Evolutionary conservation across 2,797 vertebrate species (phyloP).

Genomic region (Xiphorhynchus erythropygius): DNA sequence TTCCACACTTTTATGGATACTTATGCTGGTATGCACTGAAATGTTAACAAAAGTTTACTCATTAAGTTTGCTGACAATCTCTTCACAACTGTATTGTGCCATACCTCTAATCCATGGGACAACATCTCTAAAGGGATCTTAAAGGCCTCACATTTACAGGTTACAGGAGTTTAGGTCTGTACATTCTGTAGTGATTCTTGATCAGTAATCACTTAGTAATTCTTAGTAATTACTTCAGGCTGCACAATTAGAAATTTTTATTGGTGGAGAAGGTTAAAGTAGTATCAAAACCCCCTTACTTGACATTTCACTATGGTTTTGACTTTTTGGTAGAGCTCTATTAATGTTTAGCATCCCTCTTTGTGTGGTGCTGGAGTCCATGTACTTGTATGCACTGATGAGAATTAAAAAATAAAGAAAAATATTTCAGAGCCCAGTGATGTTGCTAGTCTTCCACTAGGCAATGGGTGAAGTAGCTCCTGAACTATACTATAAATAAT

Average conservation of each 20-base stretch:
- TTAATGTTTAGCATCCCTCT: not conserved
- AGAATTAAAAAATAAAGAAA: not conserved
- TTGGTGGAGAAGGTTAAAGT: not conserved
- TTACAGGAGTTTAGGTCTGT: not conserved
- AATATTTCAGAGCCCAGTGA: not conserved
- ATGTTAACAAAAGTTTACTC: not conserved
- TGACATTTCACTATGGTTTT: not conserved
- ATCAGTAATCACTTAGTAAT: not conserved
- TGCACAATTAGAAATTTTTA: not conserved
- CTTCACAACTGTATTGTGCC: not conserved
- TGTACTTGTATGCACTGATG: not conserved
- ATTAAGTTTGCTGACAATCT: not conserved
- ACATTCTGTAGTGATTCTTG: not conserved
- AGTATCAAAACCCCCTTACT: accelerated
- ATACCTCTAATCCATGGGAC: not conserved
- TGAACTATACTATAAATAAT: not conserved
- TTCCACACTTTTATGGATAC: not conserved
- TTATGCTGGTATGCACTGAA: not conserved
- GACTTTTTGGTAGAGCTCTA: not conserved
- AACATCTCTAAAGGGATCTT: not conserved
- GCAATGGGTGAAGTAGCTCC: not conserved
- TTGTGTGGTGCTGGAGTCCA: not conserved
- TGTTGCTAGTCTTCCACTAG: not conserved
- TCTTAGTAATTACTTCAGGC: not conserved
- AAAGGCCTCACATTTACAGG: not conserved